Conservation (phyloP, 2,113 vertebrate species). For the Lycaon pictus region DNA sequence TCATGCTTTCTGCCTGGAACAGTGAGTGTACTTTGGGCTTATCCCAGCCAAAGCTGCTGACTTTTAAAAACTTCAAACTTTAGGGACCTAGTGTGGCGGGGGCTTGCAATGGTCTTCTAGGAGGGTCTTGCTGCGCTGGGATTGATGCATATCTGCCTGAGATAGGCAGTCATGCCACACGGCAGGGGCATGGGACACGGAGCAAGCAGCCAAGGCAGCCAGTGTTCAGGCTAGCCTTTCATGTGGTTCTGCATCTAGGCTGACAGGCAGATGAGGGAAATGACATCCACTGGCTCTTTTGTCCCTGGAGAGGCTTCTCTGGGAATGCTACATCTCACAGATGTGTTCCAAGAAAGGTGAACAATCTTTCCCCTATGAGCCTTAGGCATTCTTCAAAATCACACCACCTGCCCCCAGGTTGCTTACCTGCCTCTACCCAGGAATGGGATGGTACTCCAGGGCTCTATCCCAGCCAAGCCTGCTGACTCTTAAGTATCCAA, state of each 20-base stretch:
- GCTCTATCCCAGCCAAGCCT: neutral
- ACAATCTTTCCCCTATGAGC: neutral
- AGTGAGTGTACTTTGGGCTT: neutral
- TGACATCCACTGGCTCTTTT: neutral
- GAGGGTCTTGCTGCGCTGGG: neutral
- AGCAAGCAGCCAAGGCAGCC: neutral
- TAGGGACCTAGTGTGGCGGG: neutral
- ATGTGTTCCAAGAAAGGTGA: neutral
- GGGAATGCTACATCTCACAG: neutral
- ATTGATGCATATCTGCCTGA: neutral
- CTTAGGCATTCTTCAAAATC: neutral
- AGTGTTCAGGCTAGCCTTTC: neutral
- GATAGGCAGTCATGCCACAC: neutral
- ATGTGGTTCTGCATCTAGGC: neutral
- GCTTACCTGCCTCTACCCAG: neutral
- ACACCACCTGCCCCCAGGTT: neutral
- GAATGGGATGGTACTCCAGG: neutral
- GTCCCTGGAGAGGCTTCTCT: neutral
- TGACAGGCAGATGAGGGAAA: neutral
- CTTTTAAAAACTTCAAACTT: neutral
- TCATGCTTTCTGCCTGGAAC: neutral
- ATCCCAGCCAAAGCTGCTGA: neutral
- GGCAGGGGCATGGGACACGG: neutral
- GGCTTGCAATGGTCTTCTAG: neutral
- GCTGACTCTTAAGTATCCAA: neutral